These are phyloP conservation scores for Onychomys torridus DNA, from an alignment of 2,797 vertebrate genomes.

Conservation along the genomic window DNA sequence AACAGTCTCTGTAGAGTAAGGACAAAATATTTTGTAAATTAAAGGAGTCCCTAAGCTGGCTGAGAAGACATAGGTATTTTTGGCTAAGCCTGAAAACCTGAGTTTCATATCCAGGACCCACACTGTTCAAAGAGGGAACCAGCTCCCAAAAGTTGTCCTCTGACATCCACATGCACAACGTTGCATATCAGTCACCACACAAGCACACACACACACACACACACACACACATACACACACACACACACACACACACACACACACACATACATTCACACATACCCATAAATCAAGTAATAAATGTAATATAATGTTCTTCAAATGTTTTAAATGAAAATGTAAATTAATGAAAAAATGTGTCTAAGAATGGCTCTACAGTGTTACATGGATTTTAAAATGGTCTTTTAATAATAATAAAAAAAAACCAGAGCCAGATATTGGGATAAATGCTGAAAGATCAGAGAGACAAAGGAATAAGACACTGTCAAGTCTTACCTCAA, in stretches of 20 bases:
- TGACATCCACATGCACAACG: not conserved
- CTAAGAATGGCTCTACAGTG: not conserved
- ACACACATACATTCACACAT: not conserved
- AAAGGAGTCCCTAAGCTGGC: not conserved
- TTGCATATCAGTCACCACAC: not conserved
- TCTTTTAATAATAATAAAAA: no score
- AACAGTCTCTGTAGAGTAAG: not conserved
- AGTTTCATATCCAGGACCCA: not conserved
- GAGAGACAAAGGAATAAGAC: no score
- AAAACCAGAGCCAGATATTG: no score
- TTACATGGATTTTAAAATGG: no score
- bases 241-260: not conserved
- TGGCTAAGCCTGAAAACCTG: not conserved
- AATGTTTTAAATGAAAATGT: slow-evolving; percentile 17
- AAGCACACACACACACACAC: not conserved
- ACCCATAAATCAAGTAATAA: not conserved
- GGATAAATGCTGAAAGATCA: no score
- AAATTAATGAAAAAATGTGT: not conserved
- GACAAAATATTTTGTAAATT: not conserved
- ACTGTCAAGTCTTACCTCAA: no score
- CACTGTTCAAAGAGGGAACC: not conserved
- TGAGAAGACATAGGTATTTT: not conserved
- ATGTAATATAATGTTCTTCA: not conserved
- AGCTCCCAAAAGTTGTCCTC: not conserved
- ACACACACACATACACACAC: not conserved